A percentile compares a stretch with the other conserved stretches of the same genome.
These are phyloP conservation scores for Sebastes reedi DNA, from an alignment of 2,797 vertebrate genomes.

Conservation along the genomic window DNA sequence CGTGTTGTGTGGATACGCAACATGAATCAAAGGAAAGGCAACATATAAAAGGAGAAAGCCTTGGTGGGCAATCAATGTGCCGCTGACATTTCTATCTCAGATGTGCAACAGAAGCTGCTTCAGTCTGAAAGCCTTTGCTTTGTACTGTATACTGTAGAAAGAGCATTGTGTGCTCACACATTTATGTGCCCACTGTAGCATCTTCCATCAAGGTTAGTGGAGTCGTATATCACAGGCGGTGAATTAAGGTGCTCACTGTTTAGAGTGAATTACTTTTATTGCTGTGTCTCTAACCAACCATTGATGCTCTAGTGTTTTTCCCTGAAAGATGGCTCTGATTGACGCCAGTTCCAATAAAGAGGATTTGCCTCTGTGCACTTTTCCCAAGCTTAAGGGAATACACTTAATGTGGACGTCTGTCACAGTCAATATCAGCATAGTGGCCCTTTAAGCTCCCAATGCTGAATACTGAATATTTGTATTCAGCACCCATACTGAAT, in stretches of 20 bases:
- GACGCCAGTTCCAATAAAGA: constrained; percentile 41
- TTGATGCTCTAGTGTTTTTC: constrained; percentile 28
- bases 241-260: constrained; percentile 38
- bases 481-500: constrained; percentile 10
- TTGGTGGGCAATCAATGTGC: constrained; percentile 55
- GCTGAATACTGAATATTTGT: constrained; percentile 38
- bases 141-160: not conserved
- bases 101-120: constrained; percentile 34
- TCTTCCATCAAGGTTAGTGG: constrained; percentile 27
- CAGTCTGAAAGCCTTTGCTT: not conserved
- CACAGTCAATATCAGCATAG: constrained; percentile 29
- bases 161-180: constrained; percentile 20
- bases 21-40: constrained; percentile 26
- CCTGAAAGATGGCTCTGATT: constrained; percentile 45
- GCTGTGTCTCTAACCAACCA: constrained; percentile 35
- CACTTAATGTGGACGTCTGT: constrained; percentile 26
- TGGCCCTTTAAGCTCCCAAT: constrained; percentile 26
- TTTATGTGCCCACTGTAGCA: constrained; percentile 17
- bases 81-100: constrained; percentile 57
- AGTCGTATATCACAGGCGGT: constrained; percentile 12
- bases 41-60: constrained; percentile 3
- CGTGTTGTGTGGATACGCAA: constrained; percentile 22
- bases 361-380: constrained; percentile 45
- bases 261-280: constrained; percentile 60
- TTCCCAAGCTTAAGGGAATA: constrained; percentile 33